Evolutionary conservation across 2,113 vertebrate genomes (phyloP), one percentile per base, ranked within the genome.

Genomic region (Pluvianellus socialis): DNA sequence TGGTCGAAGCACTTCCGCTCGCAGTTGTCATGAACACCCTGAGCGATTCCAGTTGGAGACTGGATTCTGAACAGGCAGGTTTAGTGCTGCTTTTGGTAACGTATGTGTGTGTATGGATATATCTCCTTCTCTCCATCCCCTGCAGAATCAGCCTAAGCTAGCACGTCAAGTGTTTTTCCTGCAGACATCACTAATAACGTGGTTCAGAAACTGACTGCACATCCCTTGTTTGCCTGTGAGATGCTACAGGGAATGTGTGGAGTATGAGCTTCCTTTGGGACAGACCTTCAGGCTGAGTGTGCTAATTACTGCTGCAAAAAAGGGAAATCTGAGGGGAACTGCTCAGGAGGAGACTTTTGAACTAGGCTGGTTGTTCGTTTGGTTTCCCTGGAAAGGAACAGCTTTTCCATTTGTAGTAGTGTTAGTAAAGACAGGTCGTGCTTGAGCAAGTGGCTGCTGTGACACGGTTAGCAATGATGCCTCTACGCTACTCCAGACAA

Each of bases 291-390:
- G 87, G 93, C 87, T 70, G 32, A 94, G 52, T 1, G 1, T 83
- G 81, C 63, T 96, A 90, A 94, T 96, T 96, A 95, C 63, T 26
- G 14, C 71, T 88, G 87, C 74, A 92, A 85, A 83, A 87, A 79
- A 80, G 62, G 15, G 47, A 90, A 70, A 22, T 91, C 91, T 90
- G 70, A 83, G 62, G 81, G 79, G 75, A 96, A 16, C 74, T 59
- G 67, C 91, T 96, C 87, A 80, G 75, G 55, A 88, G n/a, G 91
- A 94, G 85, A 89, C 63, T 88, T 71, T 59, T 79, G 84, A 92
- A 80, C 63, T 70, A 62, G 77, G 21, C 35, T 86, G 65, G 40
- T 38, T 79, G 89, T 86, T 85, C 73, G 59, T 42, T 92, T 83
- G 74, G 30, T 53, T 88, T 86, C 62, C 76, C 58, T 87, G 50